phyloP scores from a whole-genome alignment of 1,140 invertebrate species.

The Cheumatopsyche charites region DNA sequence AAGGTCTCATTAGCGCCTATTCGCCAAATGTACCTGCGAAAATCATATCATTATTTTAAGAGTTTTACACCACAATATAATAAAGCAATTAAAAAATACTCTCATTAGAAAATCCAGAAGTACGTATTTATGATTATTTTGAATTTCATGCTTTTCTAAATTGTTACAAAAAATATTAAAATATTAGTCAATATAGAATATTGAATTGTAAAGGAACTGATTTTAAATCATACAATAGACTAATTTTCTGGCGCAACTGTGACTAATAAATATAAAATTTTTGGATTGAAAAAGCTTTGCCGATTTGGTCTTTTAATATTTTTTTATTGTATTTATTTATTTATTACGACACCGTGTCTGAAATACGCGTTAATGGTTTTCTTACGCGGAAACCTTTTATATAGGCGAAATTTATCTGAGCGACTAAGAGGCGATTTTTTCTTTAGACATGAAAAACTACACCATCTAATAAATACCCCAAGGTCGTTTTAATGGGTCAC shows the following conservation, averaged over 20 bases:
- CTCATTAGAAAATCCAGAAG: too few species aligned
- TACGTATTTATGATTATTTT: too few species aligned
- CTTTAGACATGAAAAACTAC: background rate
- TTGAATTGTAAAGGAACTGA: too few species aligned
- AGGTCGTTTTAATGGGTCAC: constrained; percentile 26
- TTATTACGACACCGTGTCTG: constrained; percentile 25
- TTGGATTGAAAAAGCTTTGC: background rate
- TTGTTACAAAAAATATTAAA: too few species aligned
- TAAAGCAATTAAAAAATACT: too few species aligned
- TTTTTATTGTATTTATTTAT: constrained; percentile 5
- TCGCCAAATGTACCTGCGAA: background rate
- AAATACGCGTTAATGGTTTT: constrained; percentile 27
- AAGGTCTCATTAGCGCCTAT: constrained; percentile 23
- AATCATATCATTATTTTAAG: constrained; percentile 8
- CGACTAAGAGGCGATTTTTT: constrained; percentile 20
- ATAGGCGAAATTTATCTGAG: constrained; percentile 19
- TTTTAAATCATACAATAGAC: too few species aligned
- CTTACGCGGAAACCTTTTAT: constrained; percentile 28
- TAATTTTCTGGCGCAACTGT: background rate
- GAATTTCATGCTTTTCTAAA: too few species aligned
- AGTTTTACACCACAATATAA: too few species aligned
- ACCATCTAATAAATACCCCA: constrained; percentile 14
- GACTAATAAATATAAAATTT: constrained; percentile 26
- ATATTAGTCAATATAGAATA: too few species aligned
- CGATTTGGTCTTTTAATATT: background rate